Percentiles rank a stretch among this genome's conserved stretches.
phyloP scores from a whole-genome alignment of 1,140 invertebrate species.

The Drosophila ananassae region DNA sequence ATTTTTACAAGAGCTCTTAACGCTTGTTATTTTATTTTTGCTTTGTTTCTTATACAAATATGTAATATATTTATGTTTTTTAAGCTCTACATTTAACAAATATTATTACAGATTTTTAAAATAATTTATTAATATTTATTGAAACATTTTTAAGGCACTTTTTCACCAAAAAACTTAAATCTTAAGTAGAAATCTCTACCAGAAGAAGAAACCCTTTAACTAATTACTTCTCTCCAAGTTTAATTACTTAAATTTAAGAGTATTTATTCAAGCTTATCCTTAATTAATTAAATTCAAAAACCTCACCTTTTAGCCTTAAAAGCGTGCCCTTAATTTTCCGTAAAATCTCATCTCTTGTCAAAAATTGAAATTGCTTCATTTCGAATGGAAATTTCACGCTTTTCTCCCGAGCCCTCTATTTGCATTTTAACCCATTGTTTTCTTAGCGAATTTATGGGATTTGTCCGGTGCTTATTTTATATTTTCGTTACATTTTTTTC shows the following conservation, averaged over 20 bases:
- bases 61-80: no score
- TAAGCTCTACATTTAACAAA: no score
- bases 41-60: no score
- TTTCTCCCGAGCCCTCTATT: constrained; percentile 32
- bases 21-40: no score
- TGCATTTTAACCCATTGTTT: constrained; percentile 46
- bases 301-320: constrained; percentile 12
- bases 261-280: not conserved
- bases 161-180: no score
- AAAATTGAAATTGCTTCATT: constrained; percentile 49
- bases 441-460: constrained; percentile 66
- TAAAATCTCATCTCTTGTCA: constrained; percentile 27
- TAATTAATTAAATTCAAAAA: constrained; percentile 18
- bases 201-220: no score
- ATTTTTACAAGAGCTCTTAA: no score
- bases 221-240: no score
- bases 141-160: no score
- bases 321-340: not conserved
- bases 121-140: no score
- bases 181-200: no score
- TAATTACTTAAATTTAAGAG: not conserved
- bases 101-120: no score
- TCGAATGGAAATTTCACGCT: constrained; percentile 38
- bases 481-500: constrained; percentile 32
- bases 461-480: constrained; percentile 25